These are phyloP conservation scores for Antennarius striatus DNA, from an alignment of 2,113 vertebrate species.

Conservation along the genomic window DNA sequence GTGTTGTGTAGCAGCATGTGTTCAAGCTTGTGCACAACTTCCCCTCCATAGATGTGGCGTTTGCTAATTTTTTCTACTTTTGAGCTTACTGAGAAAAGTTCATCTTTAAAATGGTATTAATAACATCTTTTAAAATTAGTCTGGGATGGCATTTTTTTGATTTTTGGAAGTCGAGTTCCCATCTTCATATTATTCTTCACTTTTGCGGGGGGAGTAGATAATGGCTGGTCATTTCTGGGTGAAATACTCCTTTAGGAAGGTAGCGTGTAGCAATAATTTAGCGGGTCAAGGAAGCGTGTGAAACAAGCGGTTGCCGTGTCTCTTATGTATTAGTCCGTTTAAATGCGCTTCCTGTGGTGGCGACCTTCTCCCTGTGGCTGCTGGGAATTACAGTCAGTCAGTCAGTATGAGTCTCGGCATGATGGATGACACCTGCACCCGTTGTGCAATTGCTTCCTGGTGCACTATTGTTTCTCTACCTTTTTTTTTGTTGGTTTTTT, in stretches of 20 bases:
- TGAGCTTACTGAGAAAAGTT: no score
- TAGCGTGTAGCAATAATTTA: slow-evolving; percentile 9
- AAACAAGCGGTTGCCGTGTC: slow-evolving; percentile 26
- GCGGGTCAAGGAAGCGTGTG: slow-evolving; percentile 41
- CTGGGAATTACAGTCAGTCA: slow-evolving; percentile 73
- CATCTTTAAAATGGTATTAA: no score
- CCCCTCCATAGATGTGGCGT: no score
- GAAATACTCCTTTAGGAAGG: neutral
- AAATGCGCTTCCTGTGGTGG: slow-evolving; percentile 58
- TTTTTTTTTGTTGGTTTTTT: slow-evolving; percentile 73
- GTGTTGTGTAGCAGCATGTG: no score
- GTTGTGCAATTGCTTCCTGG: slow-evolving; percentile 76
- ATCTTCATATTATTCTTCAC: no score
- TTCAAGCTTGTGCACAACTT: no score
- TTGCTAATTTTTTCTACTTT: no score
- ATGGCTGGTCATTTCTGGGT: neutral
- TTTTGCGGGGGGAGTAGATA: no score
- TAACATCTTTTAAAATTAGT: no score
- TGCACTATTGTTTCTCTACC: slow-evolving; percentile 65
- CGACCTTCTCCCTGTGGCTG: slow-evolving; percentile 67
- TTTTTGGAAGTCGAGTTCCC: no score
- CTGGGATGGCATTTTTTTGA: no score
- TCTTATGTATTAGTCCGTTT: slow-evolving; percentile 48
- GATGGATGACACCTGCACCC: slow-evolving; percentile 79
- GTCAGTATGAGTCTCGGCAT: slow-evolving; percentile 64